A percentile compares a stretch with the other conserved stretches of the same genome.
Conservation (phyloP, 2,797 vertebrate species). For the Channa striata region DNA sequence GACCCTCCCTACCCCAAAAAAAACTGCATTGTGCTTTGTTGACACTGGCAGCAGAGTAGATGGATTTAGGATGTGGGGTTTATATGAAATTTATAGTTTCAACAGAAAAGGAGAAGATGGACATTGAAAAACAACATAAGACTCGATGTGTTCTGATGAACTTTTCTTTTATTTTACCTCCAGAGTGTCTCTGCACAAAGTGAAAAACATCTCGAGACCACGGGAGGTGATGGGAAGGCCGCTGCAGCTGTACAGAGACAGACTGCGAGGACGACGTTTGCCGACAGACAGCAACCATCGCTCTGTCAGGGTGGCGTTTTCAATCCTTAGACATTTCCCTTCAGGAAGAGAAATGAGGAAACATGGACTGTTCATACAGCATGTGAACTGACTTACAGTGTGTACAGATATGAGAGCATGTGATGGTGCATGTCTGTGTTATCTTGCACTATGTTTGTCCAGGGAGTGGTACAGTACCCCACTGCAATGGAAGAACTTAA, state of each 20-base stretch:
- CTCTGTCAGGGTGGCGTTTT: slow-evolving; percentile 65
- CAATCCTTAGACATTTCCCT: slow-evolving; percentile 73
- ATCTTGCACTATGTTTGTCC: slow-evolving; percentile 80
- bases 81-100: slow-evolving; percentile 21
- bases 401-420: slow-evolving; percentile 31
- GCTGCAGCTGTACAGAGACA: slow-evolving; percentile 70
- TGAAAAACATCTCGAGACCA: slow-evolving; percentile 71
- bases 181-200: slow-evolving; percentile 63
- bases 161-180: slow-evolving; percentile 60
- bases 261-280: slow-evolving; percentile 40
- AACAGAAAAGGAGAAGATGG: neutral
- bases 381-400: slow-evolving; percentile 8
- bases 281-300: slow-evolving; percentile 57
- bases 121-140: too few relatives aligned
- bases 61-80: slow-evolving; percentile 24
- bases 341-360: slow-evolving; percentile 2
- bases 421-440: slow-evolving; percentile 59
- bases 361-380: neutral
- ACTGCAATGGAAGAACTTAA: slow-evolving; percentile 72
- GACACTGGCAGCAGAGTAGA: slow-evolving; percentile 10
- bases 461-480: slow-evolving; percentile 74
- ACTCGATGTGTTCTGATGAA: neutral
- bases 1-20: too few relatives aligned
- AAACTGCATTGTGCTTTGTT: neutral
- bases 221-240: slow-evolving; percentile 48